Percentiles rank a stretch among this genome's conserved stretches.
phyloP scores from a whole-genome alignment of 2,888 invertebrate species.

The Pseudococcus longispinus region DNA sequence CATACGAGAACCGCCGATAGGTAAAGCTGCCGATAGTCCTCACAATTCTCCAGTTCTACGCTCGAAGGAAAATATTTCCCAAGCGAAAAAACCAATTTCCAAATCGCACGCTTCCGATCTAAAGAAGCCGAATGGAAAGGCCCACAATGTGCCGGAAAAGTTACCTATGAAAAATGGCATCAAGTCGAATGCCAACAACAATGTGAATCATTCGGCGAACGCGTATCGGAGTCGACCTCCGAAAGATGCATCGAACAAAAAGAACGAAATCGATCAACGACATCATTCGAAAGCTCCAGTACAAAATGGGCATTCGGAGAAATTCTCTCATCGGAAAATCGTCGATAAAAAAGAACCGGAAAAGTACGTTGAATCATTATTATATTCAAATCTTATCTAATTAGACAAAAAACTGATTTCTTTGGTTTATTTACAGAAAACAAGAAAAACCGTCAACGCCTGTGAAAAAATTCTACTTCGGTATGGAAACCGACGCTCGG shows the following conservation, averaged over 20 bases:
- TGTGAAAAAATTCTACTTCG: slow-evolving; percentile 77
- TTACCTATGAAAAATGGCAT: slow-evolving; percentile 46
- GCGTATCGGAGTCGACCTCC: slow-evolving; percentile 15
- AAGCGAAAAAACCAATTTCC: not conserved
- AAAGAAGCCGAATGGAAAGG: slow-evolving; percentile 12
- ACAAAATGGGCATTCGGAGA: slow-evolving; percentile 9
- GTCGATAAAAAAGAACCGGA: slow-evolving; percentile 27
- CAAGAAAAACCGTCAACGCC: slow-evolving; percentile 59
- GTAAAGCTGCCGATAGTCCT: slow-evolving; percentile 60
- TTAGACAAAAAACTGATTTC: not conserved
- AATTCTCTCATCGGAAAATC: slow-evolving; percentile 10
- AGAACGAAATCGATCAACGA: not conserved
- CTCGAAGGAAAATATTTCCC: slow-evolving; percentile 16
- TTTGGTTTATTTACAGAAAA: not conserved
- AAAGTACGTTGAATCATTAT: not conserved
- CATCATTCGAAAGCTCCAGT: not conserved
- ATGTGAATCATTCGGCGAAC: slow-evolving; percentile 33
- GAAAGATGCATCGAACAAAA: not conserved
- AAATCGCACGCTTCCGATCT: slow-evolving; percentile 19
- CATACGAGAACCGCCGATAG: slow-evolving; percentile 65
- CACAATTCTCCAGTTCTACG: slow-evolving; percentile 52
- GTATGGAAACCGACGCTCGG: slow-evolving; percentile 70
- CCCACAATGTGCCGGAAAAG: slow-evolving; percentile 39
- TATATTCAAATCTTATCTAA: not conserved
- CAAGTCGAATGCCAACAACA: not conserved